Evolutionary conservation across 2,888 invertebrate genomes (phyloP).

Genomic region (Horisme vitalbata): DNA sequence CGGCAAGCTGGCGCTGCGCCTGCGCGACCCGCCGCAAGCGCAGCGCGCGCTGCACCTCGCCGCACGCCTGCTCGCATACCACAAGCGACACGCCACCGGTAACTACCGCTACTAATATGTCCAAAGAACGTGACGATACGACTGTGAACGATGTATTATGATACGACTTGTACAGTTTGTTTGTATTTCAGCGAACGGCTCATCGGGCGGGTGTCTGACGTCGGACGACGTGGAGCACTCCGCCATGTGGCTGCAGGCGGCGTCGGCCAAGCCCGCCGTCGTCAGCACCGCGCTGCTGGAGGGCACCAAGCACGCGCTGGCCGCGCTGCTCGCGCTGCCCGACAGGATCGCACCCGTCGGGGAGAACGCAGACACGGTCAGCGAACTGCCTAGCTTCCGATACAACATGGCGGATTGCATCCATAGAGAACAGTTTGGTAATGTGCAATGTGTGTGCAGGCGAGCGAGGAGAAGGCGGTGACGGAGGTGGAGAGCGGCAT

Average conservation of each 20-base stretch:
- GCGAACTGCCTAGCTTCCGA: neutral
- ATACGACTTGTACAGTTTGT: neutral
- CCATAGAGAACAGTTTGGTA: too few species aligned
- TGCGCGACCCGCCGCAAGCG: constrained; percentile 35
- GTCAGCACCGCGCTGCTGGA: constrained; percentile 82
- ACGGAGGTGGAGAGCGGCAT: constrained; percentile 67
- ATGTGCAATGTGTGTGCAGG: constrained; percentile 37
- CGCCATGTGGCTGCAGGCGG: constrained; percentile 89
- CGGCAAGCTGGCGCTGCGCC: constrained; percentile 91
- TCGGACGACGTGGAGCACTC: constrained; percentile 97
- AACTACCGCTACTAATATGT: neutral
- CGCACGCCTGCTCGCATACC: constrained; percentile 87
- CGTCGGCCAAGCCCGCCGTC: constrained; percentile 81
- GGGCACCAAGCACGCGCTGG: constrained; percentile 84
- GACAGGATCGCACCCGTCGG: constrained; percentile 79
- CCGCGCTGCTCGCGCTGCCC: constrained; percentile 88
- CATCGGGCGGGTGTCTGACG: constrained; percentile 87
- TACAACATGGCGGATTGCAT: too few species aligned
- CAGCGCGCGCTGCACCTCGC: constrained; percentile 95
- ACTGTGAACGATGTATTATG: neutral
- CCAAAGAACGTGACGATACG: too few species aligned
- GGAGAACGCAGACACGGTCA: constrained; percentile 1
- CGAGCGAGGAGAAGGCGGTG: constrained; percentile 36
- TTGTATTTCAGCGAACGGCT: constrained; percentile 5
- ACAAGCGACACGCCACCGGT: constrained; percentile 43